Base-by-base conservation (phyloP, 2,797 vertebrate species). In the Gobionotothen gibberifrons region DNA sequence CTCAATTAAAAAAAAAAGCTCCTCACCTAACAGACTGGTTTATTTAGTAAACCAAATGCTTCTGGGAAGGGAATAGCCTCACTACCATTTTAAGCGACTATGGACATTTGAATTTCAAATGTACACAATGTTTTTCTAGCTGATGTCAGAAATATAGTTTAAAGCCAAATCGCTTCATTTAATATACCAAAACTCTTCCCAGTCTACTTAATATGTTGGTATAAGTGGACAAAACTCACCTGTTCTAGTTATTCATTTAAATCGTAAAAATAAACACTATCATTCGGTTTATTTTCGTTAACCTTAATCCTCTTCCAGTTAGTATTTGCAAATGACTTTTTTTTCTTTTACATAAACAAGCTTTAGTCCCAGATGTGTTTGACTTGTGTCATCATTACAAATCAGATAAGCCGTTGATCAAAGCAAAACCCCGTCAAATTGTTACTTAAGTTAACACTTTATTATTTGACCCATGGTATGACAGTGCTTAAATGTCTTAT, bases 401-500 rank as follows among this genome's bases (percentile, higher is more conserved):
- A 57, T 65, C 29, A 74, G 65, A 71, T 61, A 53, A 74, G 21
- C 63, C 69, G 39, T 9, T 57, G 57, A 75, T 81, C 55, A 59
- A 62, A 65, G 68, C 39, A 40, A 65, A 76, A 22, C 48, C 65
- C 51, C 7, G 54, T 39, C 32, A 64, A 62, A 55, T 62, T 70
- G n/a, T 55, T 47, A 13, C 58, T 82, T 29, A 60, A 75, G 55
- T 74, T 53, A 63, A 63, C 60, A 72, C 16, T 54, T 49, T 63
- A n/a, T 58, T 22, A 47, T 72, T 69, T 58, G 17, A 42, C 26
- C 55, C 53, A 42, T n/a, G 15, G 49, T 76, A 79, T 70, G 39
- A 60, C 72, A 29, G 39, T 29, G 53, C 48, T 74, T 74, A 74
- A 75, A 55, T 44, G 74, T 82, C 51, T 81, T 66, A 71, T 76